Evolutionary conservation across 1,140 invertebrate genomes (phyloP).

Genomic region (Helicoverpa armigera): DNA sequence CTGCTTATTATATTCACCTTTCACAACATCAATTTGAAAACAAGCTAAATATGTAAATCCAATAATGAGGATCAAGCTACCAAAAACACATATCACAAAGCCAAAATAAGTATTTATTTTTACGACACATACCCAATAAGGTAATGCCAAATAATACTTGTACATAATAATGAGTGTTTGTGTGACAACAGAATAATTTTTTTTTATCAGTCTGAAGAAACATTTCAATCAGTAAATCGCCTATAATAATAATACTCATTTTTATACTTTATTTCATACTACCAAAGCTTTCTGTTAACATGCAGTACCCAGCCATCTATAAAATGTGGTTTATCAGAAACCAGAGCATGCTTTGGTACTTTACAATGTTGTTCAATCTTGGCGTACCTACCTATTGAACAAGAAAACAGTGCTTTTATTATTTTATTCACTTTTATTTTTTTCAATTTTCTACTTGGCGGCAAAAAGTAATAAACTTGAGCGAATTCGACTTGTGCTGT

Average conservation of each 20-base stretch:
- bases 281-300: background rate
- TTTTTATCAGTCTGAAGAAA: conserved; percentile 1
- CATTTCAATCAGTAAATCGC: background rate
- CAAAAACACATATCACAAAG: background rate
- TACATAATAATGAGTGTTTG: background rate
- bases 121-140: background rate
- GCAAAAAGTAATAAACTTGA: no score
- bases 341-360: no score
- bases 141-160: background rate
- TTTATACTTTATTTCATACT: background rate
- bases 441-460: no score
- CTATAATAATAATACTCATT: background rate
- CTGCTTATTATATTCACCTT: background rate
- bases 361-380: no score
- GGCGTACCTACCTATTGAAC: no score
- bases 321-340: no score
- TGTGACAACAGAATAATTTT: background rate
- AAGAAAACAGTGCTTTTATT: no score
- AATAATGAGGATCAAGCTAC: background rate
- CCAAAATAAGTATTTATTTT: background rate
- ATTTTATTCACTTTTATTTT: no score
- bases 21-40: background rate
- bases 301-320: no score
- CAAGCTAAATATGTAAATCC: background rate
- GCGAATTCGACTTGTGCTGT: no score